Percentiles rank a stretch among this genome's conserved stretches.
phyloP scores from a whole-genome alignment of 2,113 vertebrate genomes.

The Istiophorus platypterus region DNA sequence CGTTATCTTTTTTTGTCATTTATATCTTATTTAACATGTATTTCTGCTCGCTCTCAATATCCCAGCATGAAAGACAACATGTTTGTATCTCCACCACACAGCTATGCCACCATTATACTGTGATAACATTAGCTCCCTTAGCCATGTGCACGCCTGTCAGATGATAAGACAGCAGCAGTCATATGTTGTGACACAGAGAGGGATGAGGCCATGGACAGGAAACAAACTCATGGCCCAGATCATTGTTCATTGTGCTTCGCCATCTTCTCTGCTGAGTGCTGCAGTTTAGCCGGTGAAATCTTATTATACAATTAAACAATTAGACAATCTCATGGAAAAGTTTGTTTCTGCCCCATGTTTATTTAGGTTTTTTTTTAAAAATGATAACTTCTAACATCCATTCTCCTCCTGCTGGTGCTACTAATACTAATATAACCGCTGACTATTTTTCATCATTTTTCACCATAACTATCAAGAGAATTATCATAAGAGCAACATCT shows the following conservation, averaged over 20 bases:
- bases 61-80: slow-evolving; percentile 9
- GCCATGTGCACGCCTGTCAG: slow-evolving; percentile 65
- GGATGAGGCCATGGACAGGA: slow-evolving; percentile 62
- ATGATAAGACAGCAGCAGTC: slow-evolving; percentile 78
- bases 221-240: slow-evolving; percentile 68
- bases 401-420: neutral
- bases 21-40: neutral
- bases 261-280: slow-evolving; percentile 65
- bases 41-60: neutral
- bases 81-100: slow-evolving; percentile 20
- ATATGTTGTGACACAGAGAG: slow-evolving; percentile 69
- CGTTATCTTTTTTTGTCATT: neutral
- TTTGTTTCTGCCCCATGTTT: slow-evolving; percentile 25
- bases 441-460: neutral
- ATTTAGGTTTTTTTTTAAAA: slow-evolving; percentile 1
- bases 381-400: neutral
- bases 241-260: slow-evolving; percentile 73
- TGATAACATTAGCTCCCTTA: slow-evolving; percentile 37
- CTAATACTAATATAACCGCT: neutral
- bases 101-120: slow-evolving; percentile 27
- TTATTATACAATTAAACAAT: slow-evolving; percentile 47
- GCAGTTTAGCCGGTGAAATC: slow-evolving; percentile 61
- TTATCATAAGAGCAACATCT: neutral
- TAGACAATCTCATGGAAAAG: slow-evolving; percentile 37
- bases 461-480: neutral